Base-by-base conservation (phyloP, 1,140 invertebrate genomes). In the Andricus grossulariae region DNA sequence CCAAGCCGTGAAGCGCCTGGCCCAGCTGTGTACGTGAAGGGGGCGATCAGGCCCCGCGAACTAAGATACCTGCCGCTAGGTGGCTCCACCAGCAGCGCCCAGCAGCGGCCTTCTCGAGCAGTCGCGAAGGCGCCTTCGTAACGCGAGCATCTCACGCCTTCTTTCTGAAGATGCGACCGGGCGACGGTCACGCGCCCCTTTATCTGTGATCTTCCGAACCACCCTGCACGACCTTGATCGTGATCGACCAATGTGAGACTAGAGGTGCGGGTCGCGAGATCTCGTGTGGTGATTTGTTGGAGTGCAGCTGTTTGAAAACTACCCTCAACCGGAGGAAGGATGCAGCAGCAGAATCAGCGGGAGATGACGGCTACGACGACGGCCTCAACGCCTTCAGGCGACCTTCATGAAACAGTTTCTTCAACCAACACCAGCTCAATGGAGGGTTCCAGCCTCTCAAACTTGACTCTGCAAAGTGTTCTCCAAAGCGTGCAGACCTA, bases 401-500 rank as follows among this genome's bases (percentile, higher is more conserved):
- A 85, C 73, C 80, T 80, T 32, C 75, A 74, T 50, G 85, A 85
- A 21, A 77, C 60, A 2, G 60, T 66, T 16, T 66, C 83, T 6
- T 80, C 83, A 8, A 79, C 82, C 11, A 84, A 85, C 12, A 70
- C 83, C 74, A 54, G 54, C 49, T 74, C 82, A 11, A 79, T 60
- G 49, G 78, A 85, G 2, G 75, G 82, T 52, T 71, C 80, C 49
- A 84, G 83, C 45, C 57, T 91, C 50, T 87, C 90, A 2, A 90
- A 85, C 83, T 60, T 91, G 16, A 89, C 90, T 7, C 49, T 91
- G 2, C 91, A 91, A 75, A 91, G 90, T 57, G 90, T 91, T 13
- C 72, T 77, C 3, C 74, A 78, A 12, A 78, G 77, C 49, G 87
- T 96, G 51, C 95, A 96, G 90, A 96, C 95, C 50, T 96, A 96